These are phyloP conservation scores for Drosophila antonietae DNA, from an alignment of 2,888 invertebrate genomes.

Conservation along the genomic window DNA sequence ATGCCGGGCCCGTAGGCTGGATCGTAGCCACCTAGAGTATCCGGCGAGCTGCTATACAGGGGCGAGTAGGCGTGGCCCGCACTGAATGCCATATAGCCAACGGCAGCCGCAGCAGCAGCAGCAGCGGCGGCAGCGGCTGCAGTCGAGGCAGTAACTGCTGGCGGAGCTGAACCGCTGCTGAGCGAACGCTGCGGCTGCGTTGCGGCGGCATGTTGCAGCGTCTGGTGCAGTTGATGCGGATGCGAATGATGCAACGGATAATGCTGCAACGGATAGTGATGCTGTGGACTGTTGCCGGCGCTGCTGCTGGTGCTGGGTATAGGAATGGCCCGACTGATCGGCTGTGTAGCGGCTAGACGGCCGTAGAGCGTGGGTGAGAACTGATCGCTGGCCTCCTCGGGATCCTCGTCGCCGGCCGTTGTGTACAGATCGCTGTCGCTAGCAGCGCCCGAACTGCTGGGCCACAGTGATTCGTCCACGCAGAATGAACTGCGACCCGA, in stretches of 20 bases:
- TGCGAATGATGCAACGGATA: constrained; percentile 9
- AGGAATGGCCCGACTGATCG: constrained; percentile 74
- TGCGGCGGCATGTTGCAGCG: constrained; percentile 8
- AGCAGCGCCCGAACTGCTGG: constrained; percentile 34
- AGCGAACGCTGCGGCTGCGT: constrained; percentile 33
- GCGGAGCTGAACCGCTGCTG: constrained; percentile 38
- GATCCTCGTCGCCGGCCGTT: constrained; percentile 46
- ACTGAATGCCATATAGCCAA: constrained; percentile 73
- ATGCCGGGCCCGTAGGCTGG: constrained; percentile 67
- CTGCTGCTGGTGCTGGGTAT: constrained; percentile 74
- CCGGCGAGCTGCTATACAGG: constrained; percentile 79
- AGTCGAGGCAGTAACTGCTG: constrained; percentile 1
- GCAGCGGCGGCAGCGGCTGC: constrained; percentile 28
- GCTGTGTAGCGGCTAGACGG: constrained; percentile 14
- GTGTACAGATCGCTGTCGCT: constrained; percentile 67
- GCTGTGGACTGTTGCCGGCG: constrained; percentile 80
- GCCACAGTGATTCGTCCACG: constrained; percentile 76
- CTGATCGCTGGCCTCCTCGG: constrained; percentile 77
- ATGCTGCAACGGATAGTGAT: constrained; percentile 49
- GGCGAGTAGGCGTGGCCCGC: constrained; percentile 82
- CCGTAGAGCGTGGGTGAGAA: constrained; percentile 80
- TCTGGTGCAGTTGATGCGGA: constrained; percentile 10
- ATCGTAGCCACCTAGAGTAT: constrained; percentile 70
- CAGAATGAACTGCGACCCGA: constrained; percentile 80
- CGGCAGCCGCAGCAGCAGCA: constrained; percentile 47